Percentiles rank a stretch among this genome's conserved stretches.
Evolutionary conservation across 2,888 invertebrate species (phyloP).

Genomic region (Thelaira solivaga): DNA sequence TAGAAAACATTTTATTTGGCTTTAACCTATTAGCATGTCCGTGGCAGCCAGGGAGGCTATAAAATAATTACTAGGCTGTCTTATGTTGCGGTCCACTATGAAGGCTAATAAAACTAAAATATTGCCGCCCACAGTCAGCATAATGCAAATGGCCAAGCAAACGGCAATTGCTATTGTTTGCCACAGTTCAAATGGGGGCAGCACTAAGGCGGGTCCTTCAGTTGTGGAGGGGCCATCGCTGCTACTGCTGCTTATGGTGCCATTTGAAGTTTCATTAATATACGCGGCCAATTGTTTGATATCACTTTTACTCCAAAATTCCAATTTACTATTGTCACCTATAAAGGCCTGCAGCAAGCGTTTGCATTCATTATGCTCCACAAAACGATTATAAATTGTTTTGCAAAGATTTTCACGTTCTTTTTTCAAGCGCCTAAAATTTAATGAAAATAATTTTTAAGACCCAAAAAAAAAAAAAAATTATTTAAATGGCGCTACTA

Average conservation of each 20-base stretch:
- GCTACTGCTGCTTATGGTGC: slow-evolving; percentile 59
- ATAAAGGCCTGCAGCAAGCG: slow-evolving; percentile 78
- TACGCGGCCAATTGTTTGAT: slow-evolving; percentile 70
- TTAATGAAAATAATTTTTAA: background rate
- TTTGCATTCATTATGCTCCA: slow-evolving; percentile 81
- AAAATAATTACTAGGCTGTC: slow-evolving; percentile 99
- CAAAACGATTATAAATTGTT: slow-evolving; percentile 80
- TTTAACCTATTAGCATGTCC: slow-evolving; percentile 92
- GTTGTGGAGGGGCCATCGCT: slow-evolving; percentile 65
- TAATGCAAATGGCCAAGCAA: slow-evolving; percentile 90
- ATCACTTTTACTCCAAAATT: slow-evolving; percentile 72
- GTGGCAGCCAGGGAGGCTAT: slow-evolving; percentile 98
- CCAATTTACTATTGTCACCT: slow-evolving; percentile 76
- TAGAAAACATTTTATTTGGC: background rate
- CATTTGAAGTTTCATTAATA: slow-evolving; percentile 67
- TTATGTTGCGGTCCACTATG: slow-evolving; percentile 92
- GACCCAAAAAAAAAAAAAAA: slow-evolving; percentile 49
- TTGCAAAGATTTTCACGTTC: slow-evolving; percentile 86
- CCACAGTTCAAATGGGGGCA: slow-evolving; percentile 93
- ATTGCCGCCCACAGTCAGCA: slow-evolving; percentile 96
- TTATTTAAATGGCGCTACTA: slow-evolving; percentile 57
- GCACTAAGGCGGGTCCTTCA: slow-evolving; percentile 79
- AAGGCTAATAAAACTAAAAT: slow-evolving; percentile 96
- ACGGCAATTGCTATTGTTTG: slow-evolving; percentile 92
- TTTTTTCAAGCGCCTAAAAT: slow-evolving; percentile 83